Conservation (phyloP, 2,888 invertebrate genomes). For the Melanchra persicariae region DNA sequence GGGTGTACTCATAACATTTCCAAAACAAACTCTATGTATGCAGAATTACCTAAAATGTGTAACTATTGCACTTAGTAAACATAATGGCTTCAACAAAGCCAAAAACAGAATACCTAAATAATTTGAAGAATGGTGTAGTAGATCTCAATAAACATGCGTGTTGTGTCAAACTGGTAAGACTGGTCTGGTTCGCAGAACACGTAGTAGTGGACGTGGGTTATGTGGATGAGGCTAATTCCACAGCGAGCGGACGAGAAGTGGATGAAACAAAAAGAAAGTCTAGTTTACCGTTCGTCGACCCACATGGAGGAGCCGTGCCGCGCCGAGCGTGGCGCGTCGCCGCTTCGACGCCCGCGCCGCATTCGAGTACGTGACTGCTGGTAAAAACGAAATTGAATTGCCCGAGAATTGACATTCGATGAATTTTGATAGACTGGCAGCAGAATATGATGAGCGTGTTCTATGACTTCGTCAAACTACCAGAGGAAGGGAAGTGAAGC, state of each 20-base stretch:
- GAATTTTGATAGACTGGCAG: constrained; percentile 59
- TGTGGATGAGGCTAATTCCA: constrained; percentile 64
- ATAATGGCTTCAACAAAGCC: constrained; percentile 9
- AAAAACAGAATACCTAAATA: constrained; percentile 14
- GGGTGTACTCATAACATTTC: constrained; percentile 19
- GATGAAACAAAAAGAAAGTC: constrained; percentile 87
- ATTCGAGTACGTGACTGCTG: constrained; percentile 76
- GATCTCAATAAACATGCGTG: constrained; percentile 19
- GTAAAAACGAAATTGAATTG: constrained; percentile 80
- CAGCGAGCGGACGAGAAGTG: constrained; percentile 67
- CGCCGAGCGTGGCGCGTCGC: constrained; percentile 58
- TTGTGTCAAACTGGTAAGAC: constrained; percentile 32
- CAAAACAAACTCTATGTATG: constrained; percentile 30
- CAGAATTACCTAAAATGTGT: constrained; percentile 21
- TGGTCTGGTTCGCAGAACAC: constrained; percentile 48
- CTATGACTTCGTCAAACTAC: too few species aligned
- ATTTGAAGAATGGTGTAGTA: constrained; percentile 11
- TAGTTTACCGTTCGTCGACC: constrained; percentile 87
- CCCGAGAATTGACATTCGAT: constrained; percentile 58
- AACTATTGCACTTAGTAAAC: constrained; percentile 32
- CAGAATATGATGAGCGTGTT: constrained; percentile 12
- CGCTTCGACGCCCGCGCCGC: constrained; percentile 47
- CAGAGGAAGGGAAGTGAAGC: too few species aligned
- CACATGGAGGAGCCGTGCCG: constrained; percentile 73
- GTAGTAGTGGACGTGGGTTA: constrained; percentile 59